Base-by-base conservation (phyloP, 2,113 vertebrate species). In the Garra rufa region DNA sequence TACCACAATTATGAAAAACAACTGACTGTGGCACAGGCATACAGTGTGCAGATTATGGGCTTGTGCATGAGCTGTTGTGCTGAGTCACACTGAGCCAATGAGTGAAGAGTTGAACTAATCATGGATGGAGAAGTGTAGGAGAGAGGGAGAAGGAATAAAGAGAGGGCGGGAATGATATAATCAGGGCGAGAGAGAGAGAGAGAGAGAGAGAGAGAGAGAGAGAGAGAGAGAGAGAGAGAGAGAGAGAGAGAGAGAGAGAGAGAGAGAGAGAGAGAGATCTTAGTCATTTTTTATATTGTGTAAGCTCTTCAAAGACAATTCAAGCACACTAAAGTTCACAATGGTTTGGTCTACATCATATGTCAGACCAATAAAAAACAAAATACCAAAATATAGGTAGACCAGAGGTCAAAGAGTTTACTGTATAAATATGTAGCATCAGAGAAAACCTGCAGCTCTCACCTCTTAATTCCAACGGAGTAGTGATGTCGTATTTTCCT, bases 1-100 rank as follows among this genome's bases (percentile, higher is more conserved):
- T 17, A 46, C 70, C 41, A 46, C 43, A 73, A 26, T 26, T 15
- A 73, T 26, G n/a, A 44, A 46, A 71, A 44, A 43, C 69, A 44
- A 26, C 41, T 34, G 61, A 63, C 65, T 85, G 52, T 44, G 67
- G 28, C 7, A 48, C 70, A 65, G 26, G 14, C 74, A 78, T 30
- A 70, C 11, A 10, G 30, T 11, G 26, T 57, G 41, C 48, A 61
- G 50, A 77, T 73, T 48, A 77, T 26, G 41, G 34, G 50, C 48
- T 24, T 71, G 76, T 26, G 46, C 76, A 26, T 79, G 55, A 57
- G 61, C 30, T 28, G 10, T 63, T 74, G 1, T 85, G 86, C 86
- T 85, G 86, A 87, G 79, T 87, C 86, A 85, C 80, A 65, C 26
- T 50, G 59, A 21, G 61, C 38, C 48, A 19, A 26, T 10, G 38